Conservation (phyloP, 2,888 invertebrate genomes). For the Ochropacha duplaris region DNA sequence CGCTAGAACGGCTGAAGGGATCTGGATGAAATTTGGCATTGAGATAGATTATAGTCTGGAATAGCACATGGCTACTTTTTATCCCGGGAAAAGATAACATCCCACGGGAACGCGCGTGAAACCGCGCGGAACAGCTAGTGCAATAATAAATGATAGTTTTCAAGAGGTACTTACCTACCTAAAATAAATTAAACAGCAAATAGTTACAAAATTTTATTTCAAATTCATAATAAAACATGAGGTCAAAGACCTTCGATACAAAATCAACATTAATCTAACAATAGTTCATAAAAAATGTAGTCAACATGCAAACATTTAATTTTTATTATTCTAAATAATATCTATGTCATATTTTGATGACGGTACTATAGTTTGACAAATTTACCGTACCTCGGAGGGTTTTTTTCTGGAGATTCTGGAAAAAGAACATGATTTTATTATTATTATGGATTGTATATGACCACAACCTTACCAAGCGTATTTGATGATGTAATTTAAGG, state of each 20-base stretch:
- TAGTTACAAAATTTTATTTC: slow-evolving; percentile 7
- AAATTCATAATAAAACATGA: slow-evolving; percentile 12
- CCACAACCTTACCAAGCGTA: neutral
- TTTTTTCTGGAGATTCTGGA: slow-evolving; percentile 87
- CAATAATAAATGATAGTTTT: too few species aligned
- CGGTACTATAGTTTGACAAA: slow-evolving; percentile 84
- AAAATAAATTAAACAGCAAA: too few species aligned
- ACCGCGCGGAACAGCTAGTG: too few species aligned
- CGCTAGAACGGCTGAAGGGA: too few species aligned
- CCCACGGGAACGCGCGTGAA: too few species aligned
- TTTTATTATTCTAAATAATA: slow-evolving; percentile 13
- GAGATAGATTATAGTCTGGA: too few species aligned
- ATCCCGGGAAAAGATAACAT: too few species aligned
- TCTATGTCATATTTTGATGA: slow-evolving; percentile 77
- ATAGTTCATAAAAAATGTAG: slow-evolving; percentile 21
- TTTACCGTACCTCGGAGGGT: slow-evolving; percentile 85
- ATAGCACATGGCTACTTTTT: too few species aligned
- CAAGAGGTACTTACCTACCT: too few species aligned
- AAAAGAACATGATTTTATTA: slow-evolving; percentile 18
- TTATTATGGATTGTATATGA: neutral
- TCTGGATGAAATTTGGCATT: too few species aligned
- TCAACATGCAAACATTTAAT: slow-evolving; percentile 26
- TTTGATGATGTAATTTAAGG: too few species aligned
- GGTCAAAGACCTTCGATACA: slow-evolving; percentile 15
- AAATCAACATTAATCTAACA: slow-evolving; percentile 24